phyloP scores from a whole-genome alignment of 2,797 vertebrate genomes.

The Epinephelus coioides region DNA sequence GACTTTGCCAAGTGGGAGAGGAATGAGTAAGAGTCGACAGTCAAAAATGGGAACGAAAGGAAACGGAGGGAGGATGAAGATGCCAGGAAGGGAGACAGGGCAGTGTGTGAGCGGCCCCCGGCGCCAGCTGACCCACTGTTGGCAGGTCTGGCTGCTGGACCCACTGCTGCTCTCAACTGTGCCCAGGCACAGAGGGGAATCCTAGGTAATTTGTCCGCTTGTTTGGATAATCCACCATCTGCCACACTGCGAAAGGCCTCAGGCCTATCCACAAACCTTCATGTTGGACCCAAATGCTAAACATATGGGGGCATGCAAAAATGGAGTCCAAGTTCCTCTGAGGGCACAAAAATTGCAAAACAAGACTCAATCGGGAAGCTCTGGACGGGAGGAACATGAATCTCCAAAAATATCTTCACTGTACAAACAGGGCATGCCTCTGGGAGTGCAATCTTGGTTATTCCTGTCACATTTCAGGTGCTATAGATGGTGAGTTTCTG shows the following conservation, averaged over 20 bases:
- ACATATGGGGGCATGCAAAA: constrained; percentile 68
- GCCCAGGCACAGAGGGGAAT: constrained; percentile 75
- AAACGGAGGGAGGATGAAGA: constrained; percentile 44
- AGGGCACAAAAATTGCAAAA: constrained; percentile 45
- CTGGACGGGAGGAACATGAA: constrained; percentile 2
- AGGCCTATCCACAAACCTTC: constrained; percentile 58
- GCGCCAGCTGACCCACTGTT: constrained; percentile 76
- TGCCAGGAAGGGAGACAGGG: constrained; percentile 52
- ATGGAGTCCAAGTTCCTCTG: constrained; percentile 52
- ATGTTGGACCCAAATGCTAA: constrained; percentile 64
- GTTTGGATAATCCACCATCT: constrained; percentile 88
- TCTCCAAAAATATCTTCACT: background rate
- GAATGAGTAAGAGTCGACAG: constrained; percentile 37
- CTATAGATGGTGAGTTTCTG: background rate
- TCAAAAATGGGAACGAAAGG: constrained; percentile 45
- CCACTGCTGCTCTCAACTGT: constrained; percentile 64
- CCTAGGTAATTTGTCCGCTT: constrained; percentile 84
- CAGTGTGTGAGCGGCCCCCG: constrained; percentile 42
- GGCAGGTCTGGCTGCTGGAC: constrained; percentile 67
- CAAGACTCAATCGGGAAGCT: constrained; percentile 27
- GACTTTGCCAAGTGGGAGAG: constrained; percentile 49
- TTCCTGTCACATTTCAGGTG: background rate
- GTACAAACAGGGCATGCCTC: background rate
- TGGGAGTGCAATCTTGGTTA: background rate
- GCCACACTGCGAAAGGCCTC: constrained; percentile 68